Base-by-base conservation (phyloP, 2,113 vertebrate species). In the Cinclus mexicanus region DNA sequence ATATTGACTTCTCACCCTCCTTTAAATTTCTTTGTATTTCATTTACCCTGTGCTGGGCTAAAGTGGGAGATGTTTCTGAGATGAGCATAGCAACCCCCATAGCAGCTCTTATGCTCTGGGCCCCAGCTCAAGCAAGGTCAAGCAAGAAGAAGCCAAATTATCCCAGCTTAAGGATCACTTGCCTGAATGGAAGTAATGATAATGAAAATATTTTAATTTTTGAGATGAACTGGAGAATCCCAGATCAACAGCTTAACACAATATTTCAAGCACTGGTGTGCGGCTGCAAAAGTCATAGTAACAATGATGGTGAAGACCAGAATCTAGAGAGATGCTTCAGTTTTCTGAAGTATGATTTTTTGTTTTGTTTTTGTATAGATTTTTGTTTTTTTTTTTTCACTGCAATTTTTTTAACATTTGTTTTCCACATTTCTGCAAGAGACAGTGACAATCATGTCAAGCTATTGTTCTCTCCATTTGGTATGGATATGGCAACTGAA, bases 21-120 rank as follows among this genome's bases (percentile, higher is more conserved):
- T 9, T 75, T 53, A 13, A 16, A 15, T 50, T 88, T 83, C 41
- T 59, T 18, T 1, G 0, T 2, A 0, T 72, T 81, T 55, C 10
- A 1, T 46, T 55, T 59, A 13, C 0, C 5, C 6, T 0, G 0
- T 22, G 5, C 12, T 57, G 20, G 16, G 11, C 12, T 7, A 2
- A 24, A 68, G 14, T 4, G 7, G 33, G 42, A 68, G 31, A 68
- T 46, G 2, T 9, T 81, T 14, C 13, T 14, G 2, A 53, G 26
- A 35, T 0, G 1, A 13, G 11, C 8, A 57, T 20, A 72, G 7
- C 14, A 44, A 23, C 4, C 4, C 13, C 16, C 14, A 52, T 29
- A 52, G 50, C 28, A 60, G 24, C 20, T 41, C 9, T 19, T 59
- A 17, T 53, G 14, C 4, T 72, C 14, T 24, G 25, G 8, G 11